A percentile compares a stretch with the other conserved stretches of the same genome.
Evolutionary conservation across 2,888 invertebrate species (phyloP).

Genomic region (Agonopterix heracliana): DNA sequence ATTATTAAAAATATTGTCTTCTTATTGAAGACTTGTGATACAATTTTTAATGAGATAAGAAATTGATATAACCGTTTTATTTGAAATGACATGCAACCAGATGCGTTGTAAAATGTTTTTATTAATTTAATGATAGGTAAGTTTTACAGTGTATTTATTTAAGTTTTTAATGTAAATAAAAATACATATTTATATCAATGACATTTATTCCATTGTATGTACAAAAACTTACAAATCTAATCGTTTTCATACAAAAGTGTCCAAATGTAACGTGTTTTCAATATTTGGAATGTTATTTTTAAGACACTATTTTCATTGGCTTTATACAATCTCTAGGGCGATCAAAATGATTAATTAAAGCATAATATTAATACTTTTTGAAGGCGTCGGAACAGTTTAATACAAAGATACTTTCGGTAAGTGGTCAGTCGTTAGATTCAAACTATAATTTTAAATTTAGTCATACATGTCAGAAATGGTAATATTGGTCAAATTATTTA

Average conservation of each 20-base stretch:
- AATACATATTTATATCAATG: conserved; percentile 62
- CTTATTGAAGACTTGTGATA: too few relatives aligned
- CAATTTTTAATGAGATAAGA: too few relatives aligned
- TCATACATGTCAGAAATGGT: conserved; percentile 35
- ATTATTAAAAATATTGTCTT: too few relatives aligned
- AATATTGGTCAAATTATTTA: conserved; percentile 57
- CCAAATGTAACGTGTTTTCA: conserved; percentile 69
- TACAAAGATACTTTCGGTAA: conserved; percentile 1
- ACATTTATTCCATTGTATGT: conserved; percentile 76
- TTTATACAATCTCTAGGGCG: conserved; percentile 54
- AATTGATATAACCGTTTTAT: too few relatives aligned
- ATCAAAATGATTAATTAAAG: conserved; percentile 53
- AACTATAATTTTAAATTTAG: conserved; percentile 24
- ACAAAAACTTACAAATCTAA: conserved; percentile 74
- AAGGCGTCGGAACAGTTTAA: conserved; percentile 14
- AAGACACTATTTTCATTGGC: conserved; percentile 70
- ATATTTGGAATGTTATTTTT: conserved; percentile 70
- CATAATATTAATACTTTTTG: conserved; percentile 38
- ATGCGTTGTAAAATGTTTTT: too few relatives aligned
- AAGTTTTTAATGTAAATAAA: conserved; percentile 11
- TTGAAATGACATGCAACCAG: too few relatives aligned
- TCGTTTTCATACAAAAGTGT: conserved; percentile 72
- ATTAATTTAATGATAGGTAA: too few relatives aligned
- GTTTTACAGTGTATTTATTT: too few relatives aligned
- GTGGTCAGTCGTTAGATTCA: conserved; percentile 14